A percentile compares a stretch with the other conserved stretches of the same genome.
Conservation (phyloP, 2,797 vertebrate species). For the Hippoglossus hippoglossus region DNA sequence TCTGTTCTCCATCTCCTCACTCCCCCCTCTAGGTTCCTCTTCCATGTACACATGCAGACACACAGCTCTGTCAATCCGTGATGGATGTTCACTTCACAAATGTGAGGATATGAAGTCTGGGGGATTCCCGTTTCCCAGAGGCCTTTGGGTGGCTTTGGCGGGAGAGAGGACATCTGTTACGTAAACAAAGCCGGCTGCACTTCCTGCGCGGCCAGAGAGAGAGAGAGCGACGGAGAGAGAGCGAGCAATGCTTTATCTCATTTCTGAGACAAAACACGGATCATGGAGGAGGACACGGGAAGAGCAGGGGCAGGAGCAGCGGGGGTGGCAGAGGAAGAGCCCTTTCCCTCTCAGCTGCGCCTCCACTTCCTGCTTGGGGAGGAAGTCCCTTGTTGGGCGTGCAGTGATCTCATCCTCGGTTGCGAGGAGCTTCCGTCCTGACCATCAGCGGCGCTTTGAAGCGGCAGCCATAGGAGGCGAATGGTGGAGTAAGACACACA, state of each 20-base stretch:
- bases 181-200: constrained; percentile 74
- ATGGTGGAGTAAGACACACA: constrained; percentile 65
- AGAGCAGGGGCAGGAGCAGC: constrained; percentile 42
- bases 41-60: constrained; percentile 61
- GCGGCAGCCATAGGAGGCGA: constrained; percentile 76
- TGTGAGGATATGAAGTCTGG: constrained; percentile 75
- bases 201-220: constrained; percentile 69
- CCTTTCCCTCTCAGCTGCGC: constrained; percentile 90
- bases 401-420: constrained; percentile 89
- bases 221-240: constrained; percentile 28
- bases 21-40: constrained; percentile 34
- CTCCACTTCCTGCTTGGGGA: constrained; percentile 90
- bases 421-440: constrained; percentile 81
- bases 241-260: constrained; percentile 56
- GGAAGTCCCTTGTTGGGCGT: constrained; percentile 84
- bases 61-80: constrained; percentile 59
- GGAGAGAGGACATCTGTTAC: constrained; percentile 70
- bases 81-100: constrained; percentile 76
- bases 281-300: constrained; percentile 71
- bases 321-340: constrained; percentile 80
- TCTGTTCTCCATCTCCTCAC: constrained; percentile 58
- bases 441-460: constrained; percentile 83
- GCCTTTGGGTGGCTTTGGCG: constrained; percentile 65
- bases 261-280: constrained; percentile 78
- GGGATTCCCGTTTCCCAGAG: constrained; percentile 80